Conservation (phyloP, 2,797 vertebrate genomes). For the Danio albolineatus region DNA sequence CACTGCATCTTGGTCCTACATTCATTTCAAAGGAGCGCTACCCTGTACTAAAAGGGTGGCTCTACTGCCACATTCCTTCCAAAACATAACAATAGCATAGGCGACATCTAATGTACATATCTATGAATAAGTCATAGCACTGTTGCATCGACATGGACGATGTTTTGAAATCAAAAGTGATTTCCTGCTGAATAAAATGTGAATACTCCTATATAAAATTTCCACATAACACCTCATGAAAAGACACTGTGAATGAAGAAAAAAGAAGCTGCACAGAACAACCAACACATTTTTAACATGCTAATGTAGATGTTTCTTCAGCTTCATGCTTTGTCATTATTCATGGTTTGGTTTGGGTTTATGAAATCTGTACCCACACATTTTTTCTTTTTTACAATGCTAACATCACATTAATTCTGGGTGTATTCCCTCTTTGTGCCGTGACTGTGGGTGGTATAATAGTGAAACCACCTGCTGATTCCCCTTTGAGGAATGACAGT, state of each 20-base stretch:
- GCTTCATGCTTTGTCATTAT: background rate
- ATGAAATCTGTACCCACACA: background rate
- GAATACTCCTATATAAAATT: background rate
- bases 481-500: background rate
- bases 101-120: too few relatives aligned
- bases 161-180: background rate
- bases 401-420: background rate
- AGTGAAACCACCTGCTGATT: slow-evolving; percentile 6
- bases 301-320: background rate
- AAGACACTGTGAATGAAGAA: background rate
- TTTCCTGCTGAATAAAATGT: background rate
- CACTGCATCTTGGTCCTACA: too few relatives aligned
- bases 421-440: background rate
- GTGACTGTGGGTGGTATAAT: background rate
- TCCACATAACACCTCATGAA: background rate
- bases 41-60: too few relatives aligned
- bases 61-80: too few relatives aligned
- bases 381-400: background rate
- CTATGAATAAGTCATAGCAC: too few relatives aligned
- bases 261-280: background rate
- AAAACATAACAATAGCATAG: too few relatives aligned
- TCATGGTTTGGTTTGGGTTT: background rate
- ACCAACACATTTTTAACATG: background rate
- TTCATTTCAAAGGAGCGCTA: too few relatives aligned
- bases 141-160: background rate